Evolutionary conservation across 2,797 vertebrate species (phyloP), one percentile per base, ranked within the genome.

Genomic region (Pelobates cultripes): DNA sequence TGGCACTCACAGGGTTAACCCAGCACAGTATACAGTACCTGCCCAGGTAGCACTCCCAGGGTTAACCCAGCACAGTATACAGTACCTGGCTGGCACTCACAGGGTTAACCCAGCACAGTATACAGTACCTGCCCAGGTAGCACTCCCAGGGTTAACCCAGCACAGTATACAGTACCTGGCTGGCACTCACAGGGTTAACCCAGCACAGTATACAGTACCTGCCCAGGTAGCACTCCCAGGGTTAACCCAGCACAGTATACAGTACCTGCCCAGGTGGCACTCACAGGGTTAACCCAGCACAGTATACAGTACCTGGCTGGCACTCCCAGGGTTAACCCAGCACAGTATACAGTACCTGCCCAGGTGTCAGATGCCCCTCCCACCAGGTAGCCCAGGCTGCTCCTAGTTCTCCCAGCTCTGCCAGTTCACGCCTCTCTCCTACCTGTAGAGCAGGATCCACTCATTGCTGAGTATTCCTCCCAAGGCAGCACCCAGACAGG

Each of bases 401-500:
- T 68, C 51, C 69, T 75, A 55, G 69, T 44, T 63, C 73, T 14
- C 28, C 47, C 69, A 13, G 69, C 57, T 63, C 73, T 14, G 28
- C 47, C 69, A 13, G 80, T 0, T 17, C 71, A 53, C 70, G 12
- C 70, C 43, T 64, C 55, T 66, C 77, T 75, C n/a, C 82, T 79
- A 79, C 82, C 82, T 83, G 82, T 44, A 71, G 63, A 84, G 66
- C 82, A 51, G 71, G 77, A 79, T 75, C 47, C 66, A 64, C 55
- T 47, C 77, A 64, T 71, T 64, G 17, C 17, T 47, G 77, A 75
- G 43, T 75, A 40, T 63, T 61, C 70, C 70, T 78, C 70, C 76
- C 76, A 73, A 43, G 67, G 51, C 42, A 10, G 53, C 68, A 71
- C 66, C 28, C 28, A 28, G 28, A 28, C 28, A 28, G 28, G 28